Evolutionary conservation across 2,797 vertebrate species (phyloP).

Genomic region (Enteromius afrohamiltoni): DNA sequence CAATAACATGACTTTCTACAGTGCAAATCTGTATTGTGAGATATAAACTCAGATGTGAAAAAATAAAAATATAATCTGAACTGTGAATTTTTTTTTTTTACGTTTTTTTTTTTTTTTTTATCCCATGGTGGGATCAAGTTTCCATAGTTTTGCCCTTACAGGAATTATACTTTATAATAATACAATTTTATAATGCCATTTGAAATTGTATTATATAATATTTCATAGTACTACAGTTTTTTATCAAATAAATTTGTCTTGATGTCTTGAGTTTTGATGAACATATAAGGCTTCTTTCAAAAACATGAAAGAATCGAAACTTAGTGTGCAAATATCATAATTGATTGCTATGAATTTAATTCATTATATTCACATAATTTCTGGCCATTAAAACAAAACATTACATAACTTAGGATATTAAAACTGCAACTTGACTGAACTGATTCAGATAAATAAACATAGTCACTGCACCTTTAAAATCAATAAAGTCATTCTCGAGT

Average conservation of each 20-base stretch:
- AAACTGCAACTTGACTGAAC: neutral
- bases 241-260: constrained; percentile 1
- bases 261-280: neutral
- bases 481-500: neutral
- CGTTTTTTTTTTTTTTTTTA: too few species aligned
- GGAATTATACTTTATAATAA: neutral
- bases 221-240: neutral
- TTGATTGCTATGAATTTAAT: neutral
- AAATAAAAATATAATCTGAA: too few species aligned
- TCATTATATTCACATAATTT: neutral
- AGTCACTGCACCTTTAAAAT: constrained; percentile 14
- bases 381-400: neutral
- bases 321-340: neutral
- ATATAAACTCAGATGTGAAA: too few species aligned
- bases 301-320: neutral
- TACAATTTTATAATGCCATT: neutral
- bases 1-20: neutral
- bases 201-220: neutral
- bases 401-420: neutral
- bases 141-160: neutral
- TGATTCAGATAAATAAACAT: neutral
- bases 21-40: too few species aligned
- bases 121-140: too few species aligned
- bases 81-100: too few species aligned
- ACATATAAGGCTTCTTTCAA: neutral